Conservation (phyloP, 2,797 vertebrate species). For the Enteromius treurensis region DNA sequence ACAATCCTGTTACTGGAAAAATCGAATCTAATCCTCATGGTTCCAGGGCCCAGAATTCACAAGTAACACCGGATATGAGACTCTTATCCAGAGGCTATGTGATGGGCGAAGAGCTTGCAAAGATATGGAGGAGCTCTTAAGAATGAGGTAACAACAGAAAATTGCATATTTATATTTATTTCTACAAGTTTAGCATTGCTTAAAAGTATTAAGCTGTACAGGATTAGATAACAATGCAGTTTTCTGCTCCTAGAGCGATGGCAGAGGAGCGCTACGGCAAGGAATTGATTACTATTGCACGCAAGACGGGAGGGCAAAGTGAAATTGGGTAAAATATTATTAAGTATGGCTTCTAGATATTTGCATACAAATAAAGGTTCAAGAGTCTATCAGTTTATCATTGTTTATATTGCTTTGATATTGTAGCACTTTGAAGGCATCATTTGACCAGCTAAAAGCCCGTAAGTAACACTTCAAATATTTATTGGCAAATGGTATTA, state of each 20-base stretch:
- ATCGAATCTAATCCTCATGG: conserved; percentile 27
- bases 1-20: neutral
- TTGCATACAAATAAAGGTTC: neutral
- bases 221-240: neutral
- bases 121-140: conserved; percentile 92
- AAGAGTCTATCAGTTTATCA: neutral
- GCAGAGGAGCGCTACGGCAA: conserved; percentile 96
- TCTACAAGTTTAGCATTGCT: neutral
- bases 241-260: conserved; percentile 77
- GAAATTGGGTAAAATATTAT: conserved; percentile 84
- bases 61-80: conserved; percentile 86
- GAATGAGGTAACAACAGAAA: conserved; percentile 83
- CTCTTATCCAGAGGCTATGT: conserved; percentile 82
- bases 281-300: conserved; percentile 88
- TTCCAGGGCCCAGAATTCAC: conserved; percentile 87
- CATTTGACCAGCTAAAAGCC: conserved; percentile 89
- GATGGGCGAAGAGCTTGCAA: conserved; percentile 94
- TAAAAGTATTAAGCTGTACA: neutral
- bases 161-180: conserved; percentile 1
- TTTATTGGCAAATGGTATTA: neutral
- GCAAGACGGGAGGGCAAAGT: conserved; percentile 88
- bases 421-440: conserved; percentile 85
- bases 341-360: neutral
- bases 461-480: conserved; percentile 77
- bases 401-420: conserved; percentile 41